Evolutionary conservation across 2,888 invertebrate species (phyloP), one percentile per base, ranked within the genome.

Genomic region (Drosophila mercatorum): DNA sequence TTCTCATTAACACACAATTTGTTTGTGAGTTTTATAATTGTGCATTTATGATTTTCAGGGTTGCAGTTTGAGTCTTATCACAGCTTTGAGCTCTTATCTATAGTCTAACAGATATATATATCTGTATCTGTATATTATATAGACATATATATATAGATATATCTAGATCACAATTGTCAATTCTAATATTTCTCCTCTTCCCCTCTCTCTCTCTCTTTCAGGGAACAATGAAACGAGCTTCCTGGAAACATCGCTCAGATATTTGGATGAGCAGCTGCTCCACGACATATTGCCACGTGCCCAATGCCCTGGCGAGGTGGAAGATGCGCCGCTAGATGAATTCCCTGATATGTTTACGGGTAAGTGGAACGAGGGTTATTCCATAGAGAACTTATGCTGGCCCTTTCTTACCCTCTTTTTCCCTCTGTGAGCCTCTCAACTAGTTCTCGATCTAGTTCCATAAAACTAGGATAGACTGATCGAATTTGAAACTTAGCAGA

Each of bases 321-420:
- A 43, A 22, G 81, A 77, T 2, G 67, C 69, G 11, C 88, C 92
- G 0, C 72, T 92, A 43, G 91, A 90, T 53, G 92, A 92, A 47
- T 92, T 92, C 61, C 80, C 90, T 0, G 92, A 92, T 65, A 46
- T 87, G 10, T 92, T 92, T 75, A 90, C 91, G 67, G 75, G 92
- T 92, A 68, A 90, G 78, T 73, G 3, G 1, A 5, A 11, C 12
- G 7, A 17, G n/a, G 28, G 12, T 6, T 8, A n/a, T 31, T 6
- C 12, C 12, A 12, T 17, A 2, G 34, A 34, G 17, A 17, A 5
- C 34, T 6, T 51, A n/a, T n/a, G 34, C 2, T 26, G 2, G 7
- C 44, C 0, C 22, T 28, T 10, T 47, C n/a, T 31, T 5, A 17
- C 28, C 5, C 17, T 17, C 10, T 17, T 4, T 10, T 0, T 43